Evolutionary conservation across 2,113 vertebrate genomes (phyloP).

Genomic region (Anhinga rufa): DNA sequence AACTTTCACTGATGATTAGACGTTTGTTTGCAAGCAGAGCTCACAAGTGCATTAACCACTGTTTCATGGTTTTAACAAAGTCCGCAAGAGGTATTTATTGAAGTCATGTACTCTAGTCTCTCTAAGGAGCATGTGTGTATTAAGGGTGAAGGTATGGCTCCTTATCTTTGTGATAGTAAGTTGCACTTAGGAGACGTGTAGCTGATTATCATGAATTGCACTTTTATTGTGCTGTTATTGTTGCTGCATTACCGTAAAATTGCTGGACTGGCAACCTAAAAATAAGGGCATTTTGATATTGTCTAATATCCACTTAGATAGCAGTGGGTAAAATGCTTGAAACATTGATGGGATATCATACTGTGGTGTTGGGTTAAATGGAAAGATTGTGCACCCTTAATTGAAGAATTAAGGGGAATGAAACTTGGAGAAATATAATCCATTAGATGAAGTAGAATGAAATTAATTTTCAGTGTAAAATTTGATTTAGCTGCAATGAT

Average conservation of each 20-base stretch:
- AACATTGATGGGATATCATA: background rate
- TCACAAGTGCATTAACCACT: background rate
- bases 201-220: background rate
- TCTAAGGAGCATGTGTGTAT: background rate
- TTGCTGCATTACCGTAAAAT: background rate
- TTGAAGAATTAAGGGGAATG: background rate
- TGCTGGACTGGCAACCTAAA: background rate
- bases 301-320: background rate
- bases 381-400: background rate
- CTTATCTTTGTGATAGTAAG: background rate
- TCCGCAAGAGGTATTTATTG: background rate
- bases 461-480: background rate
- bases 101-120: background rate
- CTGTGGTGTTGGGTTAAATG: background rate
- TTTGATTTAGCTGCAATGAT: background rate
- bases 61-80: background rate
- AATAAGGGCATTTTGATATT: background rate
- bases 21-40: background rate
- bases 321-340: background rate
- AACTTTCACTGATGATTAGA: background rate
- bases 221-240: background rate
- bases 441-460: background rate
- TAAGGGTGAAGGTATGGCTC: background rate
- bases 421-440: background rate
- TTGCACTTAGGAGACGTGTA: background rate